Evolutionary conservation across 1,140 invertebrate genomes (phyloP).

Genomic region (Grapholita molesta): DNA sequence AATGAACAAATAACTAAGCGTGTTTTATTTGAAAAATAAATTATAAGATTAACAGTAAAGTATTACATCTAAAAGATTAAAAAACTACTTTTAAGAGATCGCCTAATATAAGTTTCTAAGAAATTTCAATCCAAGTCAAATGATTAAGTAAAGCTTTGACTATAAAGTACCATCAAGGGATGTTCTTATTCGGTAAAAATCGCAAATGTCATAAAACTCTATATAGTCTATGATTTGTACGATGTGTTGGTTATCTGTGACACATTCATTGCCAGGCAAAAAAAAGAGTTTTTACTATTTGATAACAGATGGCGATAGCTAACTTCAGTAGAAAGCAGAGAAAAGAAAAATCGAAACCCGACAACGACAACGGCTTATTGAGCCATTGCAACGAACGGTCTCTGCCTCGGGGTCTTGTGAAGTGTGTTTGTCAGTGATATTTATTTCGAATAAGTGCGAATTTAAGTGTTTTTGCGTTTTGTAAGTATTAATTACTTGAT

Average conservation of each 20-base stretch:
- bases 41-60: neutral
- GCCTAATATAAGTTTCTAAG: no score
- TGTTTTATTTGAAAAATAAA: neutral
- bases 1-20: neutral
- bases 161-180: conserved; percentile 9
- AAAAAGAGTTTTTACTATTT: neutral
- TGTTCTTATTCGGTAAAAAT: neutral
- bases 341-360: conserved; percentile 67
- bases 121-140: no score
- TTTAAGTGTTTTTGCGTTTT: conserved; percentile 60
- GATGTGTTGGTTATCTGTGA: neutral
- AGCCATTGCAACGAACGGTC: conserved; percentile 69
- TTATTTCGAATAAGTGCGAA: conserved; percentile 57
- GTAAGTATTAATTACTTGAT: conserved; percentile 50
- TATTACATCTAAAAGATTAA: neutral
- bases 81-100: no score
- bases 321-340: conserved; percentile 34
- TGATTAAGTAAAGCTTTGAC: neutral
- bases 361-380: conserved; percentile 52
- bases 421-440: conserved; percentile 66
- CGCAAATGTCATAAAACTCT: neutral
- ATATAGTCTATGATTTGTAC: neutral
- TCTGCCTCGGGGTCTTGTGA: conserved; percentile 71
- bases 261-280: neutral
- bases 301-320: conserved; percentile 46